A percentile compares a stretch with the other conserved stretches of the same genome.
These are phyloP conservation scores for Knipowitschia caucasica DNA, from an alignment of 2,797 vertebrate genomes.

Conservation along the genomic window DNA sequence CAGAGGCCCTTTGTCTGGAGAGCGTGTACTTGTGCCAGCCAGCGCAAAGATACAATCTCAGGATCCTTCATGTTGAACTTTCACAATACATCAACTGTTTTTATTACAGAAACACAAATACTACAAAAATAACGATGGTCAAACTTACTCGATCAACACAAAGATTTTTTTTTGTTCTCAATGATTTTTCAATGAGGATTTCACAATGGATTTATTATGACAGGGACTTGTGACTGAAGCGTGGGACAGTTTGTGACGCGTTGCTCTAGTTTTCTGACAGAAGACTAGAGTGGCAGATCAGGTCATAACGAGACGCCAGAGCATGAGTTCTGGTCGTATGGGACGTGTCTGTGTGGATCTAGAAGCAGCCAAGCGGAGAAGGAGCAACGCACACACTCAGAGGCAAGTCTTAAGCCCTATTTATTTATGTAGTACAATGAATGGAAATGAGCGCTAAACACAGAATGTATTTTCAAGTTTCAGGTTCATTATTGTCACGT, in stretches of 20 bases:
- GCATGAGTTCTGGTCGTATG: slow-evolving; percentile 14
- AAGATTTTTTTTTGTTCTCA: slow-evolving; percentile 31
- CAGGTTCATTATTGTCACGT: no score
- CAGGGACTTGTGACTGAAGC: slow-evolving; percentile 44
- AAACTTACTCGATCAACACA: slow-evolving; percentile 5
- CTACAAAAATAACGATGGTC: background rate
- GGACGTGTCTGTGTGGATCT: slow-evolving; percentile 20
- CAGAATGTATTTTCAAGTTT: no score
- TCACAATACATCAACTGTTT: background rate
- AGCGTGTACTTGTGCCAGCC: slow-evolving; percentile 68
- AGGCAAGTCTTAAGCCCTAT: slow-evolving; percentile 40
- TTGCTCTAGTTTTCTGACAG: slow-evolving; percentile 23
- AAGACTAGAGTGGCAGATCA: slow-evolving; percentile 21
- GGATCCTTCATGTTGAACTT: slow-evolving; percentile 21
- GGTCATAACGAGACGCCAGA: slow-evolving; percentile 5
- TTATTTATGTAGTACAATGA: background rate
- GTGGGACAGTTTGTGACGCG: slow-evolving; percentile 13
- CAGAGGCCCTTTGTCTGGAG: slow-evolving; percentile 64
- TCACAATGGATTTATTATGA: slow-evolving; percentile 69
- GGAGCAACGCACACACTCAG: slow-evolving; percentile 4
- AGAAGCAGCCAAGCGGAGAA: slow-evolving; percentile 6
- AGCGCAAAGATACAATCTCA: slow-evolving; percentile 64
- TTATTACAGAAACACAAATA: slow-evolving; percentile 2
- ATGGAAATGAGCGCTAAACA: background rate
- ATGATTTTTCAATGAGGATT: slow-evolving; percentile 38